Evolutionary conservation across 92 coral and sea anemone genomes (phyloP), one percentile per base, ranked within the genome.

Genomic region (Epizoanthus fatuus): DNA sequence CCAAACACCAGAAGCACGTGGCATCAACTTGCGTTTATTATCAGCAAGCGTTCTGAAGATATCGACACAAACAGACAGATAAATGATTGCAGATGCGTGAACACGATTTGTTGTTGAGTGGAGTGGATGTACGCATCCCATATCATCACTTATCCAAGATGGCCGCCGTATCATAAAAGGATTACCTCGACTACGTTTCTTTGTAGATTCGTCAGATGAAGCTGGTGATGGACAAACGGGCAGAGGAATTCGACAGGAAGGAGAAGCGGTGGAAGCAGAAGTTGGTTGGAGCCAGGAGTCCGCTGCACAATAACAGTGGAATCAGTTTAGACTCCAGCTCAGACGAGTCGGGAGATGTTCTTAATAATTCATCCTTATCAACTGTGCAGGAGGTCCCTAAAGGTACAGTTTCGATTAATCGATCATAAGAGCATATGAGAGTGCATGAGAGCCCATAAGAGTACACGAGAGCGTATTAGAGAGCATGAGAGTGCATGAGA

Each of bases 141-240:
- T 9, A 44, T 44, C 5, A 44, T 5, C 47, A 44, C 49, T 44
- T 44, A 44, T 44, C 9, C 49, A 44, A 44, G 49, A 44, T 44
- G 49, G 1, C 49, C 9, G 53, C 14, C 13, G 14, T 10, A 49
- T 49, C 38, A 15, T 35, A 63, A 63, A 7, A 1, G 38, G 44
- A 17, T 14, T 65, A 14, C 16, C 3, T 69, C 0, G 16, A 2
- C 77, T 29, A 15, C 45, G 6, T 22, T 53, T 69, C 19, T 56
- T 14, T 10, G 19, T 76, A 95, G 98, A 90, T 95, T 72, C 95
- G 95, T 44, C 98, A 95, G 63, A 95, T 95, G 98, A 95, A 95
- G 66, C 54, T 88, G 1, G 88, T 95, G 44, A 87, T 95, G 90
- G 95, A 95, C 82, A 95, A 92, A 69, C 90, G 92, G 10, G 79